Conservation (phyloP, 2,888 invertebrate genomes). For the Augochlorella aurata region DNA sequence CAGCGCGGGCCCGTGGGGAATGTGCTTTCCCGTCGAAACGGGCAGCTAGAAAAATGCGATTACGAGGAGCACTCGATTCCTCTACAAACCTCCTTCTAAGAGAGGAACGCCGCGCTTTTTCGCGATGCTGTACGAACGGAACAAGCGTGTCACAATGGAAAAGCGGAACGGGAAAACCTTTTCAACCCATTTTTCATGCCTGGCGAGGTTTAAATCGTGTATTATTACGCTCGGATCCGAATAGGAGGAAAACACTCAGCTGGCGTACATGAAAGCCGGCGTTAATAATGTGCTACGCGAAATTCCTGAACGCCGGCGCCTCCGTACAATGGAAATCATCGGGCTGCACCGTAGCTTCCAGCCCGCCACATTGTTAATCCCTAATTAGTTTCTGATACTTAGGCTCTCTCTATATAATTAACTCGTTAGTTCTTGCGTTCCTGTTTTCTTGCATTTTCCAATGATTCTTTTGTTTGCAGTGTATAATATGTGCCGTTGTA, state of each 20-base stretch:
- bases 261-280: not conserved
- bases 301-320: slow-evolving; percentile 8
- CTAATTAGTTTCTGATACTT: slow-evolving; percentile 53
- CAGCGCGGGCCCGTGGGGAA: not conserved
- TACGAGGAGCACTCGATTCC: not conserved
- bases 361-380: slow-evolving; percentile 49
- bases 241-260: slow-evolving; percentile 3
- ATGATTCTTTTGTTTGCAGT: too few relatives aligned
- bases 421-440: not conserved
- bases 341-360: not conserved
- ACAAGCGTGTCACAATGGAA: slow-evolving; percentile 6
- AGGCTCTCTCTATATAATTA: slow-evolving; percentile 47
- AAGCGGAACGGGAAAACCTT: not conserved
- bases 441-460: not conserved
- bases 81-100: not conserved
- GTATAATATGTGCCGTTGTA: too few relatives aligned
- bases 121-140: not conserved
- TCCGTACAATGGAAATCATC: slow-evolving; percentile 6
- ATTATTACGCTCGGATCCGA: slow-evolving; percentile 1
- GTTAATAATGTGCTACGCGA: slow-evolving; percentile 20
- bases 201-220: slow-evolving; percentile 9
- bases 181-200: not conserved
- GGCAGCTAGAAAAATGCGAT: not conserved
- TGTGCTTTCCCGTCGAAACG: not conserved
- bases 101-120: not conserved